Conservation (phyloP, 2,888 invertebrate genomes). For the Xylocampa areola region DNA sequence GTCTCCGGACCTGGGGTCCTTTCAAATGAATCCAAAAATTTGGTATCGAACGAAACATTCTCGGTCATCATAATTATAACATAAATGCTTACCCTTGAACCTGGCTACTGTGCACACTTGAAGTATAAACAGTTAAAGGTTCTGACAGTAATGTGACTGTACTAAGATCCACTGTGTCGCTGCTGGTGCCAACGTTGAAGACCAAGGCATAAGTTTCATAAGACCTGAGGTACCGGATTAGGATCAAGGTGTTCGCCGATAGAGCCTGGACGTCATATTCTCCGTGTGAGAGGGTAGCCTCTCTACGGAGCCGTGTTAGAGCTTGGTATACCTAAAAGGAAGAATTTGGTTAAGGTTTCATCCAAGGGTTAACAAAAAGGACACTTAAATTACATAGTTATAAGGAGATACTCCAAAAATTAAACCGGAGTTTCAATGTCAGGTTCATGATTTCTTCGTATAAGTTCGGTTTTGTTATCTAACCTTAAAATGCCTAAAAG, state of each 20-base stretch:
- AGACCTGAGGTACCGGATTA: conserved; percentile 70
- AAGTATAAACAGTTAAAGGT: conserved; percentile 68
- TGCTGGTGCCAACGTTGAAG: conserved; percentile 85
- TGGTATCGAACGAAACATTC: not conserved
- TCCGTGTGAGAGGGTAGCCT: conserved; percentile 79
- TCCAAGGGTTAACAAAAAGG: conserved; percentile 66
- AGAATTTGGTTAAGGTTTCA: too few relatives aligned
- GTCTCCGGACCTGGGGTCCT: too few relatives aligned
- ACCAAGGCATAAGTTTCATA: conserved; percentile 78
- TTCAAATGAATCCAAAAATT: not conserved
- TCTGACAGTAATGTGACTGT: conserved; percentile 59
- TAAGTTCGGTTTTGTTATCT: too few relatives aligned
- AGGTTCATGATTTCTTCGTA: too few relatives aligned
- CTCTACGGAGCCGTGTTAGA: conserved; percentile 84
- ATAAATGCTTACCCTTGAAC: conserved; percentile 69
- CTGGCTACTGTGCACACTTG: conserved; percentile 74
- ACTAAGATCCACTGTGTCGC: conserved; percentile 78
- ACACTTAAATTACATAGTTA: too few relatives aligned
- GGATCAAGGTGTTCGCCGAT: conserved; percentile 65
- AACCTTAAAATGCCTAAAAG: too few relatives aligned
- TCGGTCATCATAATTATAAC: too few relatives aligned
- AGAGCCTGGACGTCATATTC: conserved; percentile 71
- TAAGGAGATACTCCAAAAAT: too few relatives aligned
- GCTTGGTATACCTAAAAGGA: too few relatives aligned
- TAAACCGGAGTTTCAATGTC: too few relatives aligned